phyloP scores from a whole-genome alignment of 1,140 invertebrate species.

The Drosophila triauraria region DNA sequence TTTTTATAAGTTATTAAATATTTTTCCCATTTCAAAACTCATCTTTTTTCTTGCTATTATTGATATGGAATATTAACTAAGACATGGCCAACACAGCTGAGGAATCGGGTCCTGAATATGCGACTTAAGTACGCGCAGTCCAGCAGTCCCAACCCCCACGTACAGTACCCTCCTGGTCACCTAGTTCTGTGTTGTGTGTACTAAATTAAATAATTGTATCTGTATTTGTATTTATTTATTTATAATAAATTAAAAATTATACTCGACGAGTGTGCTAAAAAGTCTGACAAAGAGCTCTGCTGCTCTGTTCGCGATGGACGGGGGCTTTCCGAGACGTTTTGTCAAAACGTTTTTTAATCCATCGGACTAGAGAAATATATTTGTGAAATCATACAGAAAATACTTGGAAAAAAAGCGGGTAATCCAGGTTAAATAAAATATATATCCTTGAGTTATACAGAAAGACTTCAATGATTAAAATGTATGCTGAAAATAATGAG shows the following conservation, averaged over 20 bases:
- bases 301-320: neutral
- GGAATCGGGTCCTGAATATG: neutral
- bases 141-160: constrained; percentile 6
- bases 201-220: constrained; percentile 58
- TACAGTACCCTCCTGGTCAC: constrained; percentile 20
- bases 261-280: constrained; percentile 35
- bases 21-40: neutral
- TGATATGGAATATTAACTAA: constrained; percentile 1
- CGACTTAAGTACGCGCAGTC: neutral
- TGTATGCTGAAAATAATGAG: neutral
- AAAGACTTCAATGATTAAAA: neutral
- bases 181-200: constrained; percentile 44
- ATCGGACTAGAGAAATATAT: constrained; percentile 24
- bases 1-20: too few relatives aligned
- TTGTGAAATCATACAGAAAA: constrained; percentile 40
- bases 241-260: constrained; percentile 78
- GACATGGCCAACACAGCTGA: constrained; percentile 4
- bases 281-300: constrained; percentile 25
- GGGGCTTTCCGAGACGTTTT: constrained; percentile 61
- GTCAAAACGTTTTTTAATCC: constrained; percentile 77
- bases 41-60: neutral
- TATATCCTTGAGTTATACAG: too few relatives aligned
- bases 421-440: neutral
- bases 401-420: neutral
- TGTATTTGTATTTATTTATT: constrained; percentile 79